Evolutionary conservation across 1,140 invertebrate species (phyloP), one percentile per base, ranked within the genome.

Genomic region (Archivesica marissinica): DNA sequence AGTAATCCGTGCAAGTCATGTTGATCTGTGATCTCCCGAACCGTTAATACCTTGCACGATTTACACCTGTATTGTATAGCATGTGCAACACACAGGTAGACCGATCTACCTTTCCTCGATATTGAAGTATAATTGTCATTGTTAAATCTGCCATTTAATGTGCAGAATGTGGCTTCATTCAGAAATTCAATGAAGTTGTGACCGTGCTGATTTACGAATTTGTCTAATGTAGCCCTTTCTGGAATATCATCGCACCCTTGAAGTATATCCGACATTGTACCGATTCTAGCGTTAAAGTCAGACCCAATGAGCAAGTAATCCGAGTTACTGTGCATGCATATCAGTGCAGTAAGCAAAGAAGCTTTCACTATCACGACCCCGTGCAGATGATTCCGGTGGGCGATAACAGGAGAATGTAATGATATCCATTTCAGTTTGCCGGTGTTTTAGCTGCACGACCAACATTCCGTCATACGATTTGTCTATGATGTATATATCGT

Each of bases 261-360:
- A 25, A 77, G 39, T n/a, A 47, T 39, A 47, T 87, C 80, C 30
- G 47, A 25, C 20, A 39, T n/a, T 0, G 23, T 17, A 28, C 86
- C 86, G 17, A 83, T 64, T 54, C 81, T 56, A 4, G 68, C 30
- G 28, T 87, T 87, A 61, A 87, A 85, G 52, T 85, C 82, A 20
- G 61, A 50, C 25, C n/a, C n/a, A 50, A 87, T 41, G 39, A 75
- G 47, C n/a, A 87, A 68, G 6, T 20, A 41, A 35, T 84, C 70
- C 33, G n/a, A 35, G 6, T 87, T 70, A 17, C 20, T 30, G 50
- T 75, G 66, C 13, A 41, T 61, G 56, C 85, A 84, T 50, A 87
- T 68, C 61, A 80, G 64, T 47, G 76, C 7, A 33, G 30, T 78
- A 52, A 11, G 75, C 66, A 54, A 74, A 87, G 23, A 83, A 87